Conservation (phyloP, 2,888 invertebrate genomes). For the Synergus gifuensis region DNA sequence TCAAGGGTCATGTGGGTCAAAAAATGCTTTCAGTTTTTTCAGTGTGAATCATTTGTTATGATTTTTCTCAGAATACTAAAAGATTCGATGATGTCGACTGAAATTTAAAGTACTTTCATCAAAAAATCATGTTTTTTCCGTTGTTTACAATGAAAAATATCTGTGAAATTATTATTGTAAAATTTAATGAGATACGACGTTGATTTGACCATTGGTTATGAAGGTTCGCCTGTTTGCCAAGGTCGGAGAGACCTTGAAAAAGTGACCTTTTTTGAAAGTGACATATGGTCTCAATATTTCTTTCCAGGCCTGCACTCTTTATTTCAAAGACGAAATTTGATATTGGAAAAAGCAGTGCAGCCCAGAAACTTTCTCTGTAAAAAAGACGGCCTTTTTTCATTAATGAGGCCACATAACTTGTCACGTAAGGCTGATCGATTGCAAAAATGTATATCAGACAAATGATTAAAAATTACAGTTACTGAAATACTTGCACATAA, state of each 20-base stretch:
- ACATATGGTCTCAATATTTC: background rate
- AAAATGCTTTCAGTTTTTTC: background rate
- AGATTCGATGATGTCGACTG: background rate
- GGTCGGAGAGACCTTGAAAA: background rate
- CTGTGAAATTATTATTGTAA: background rate
- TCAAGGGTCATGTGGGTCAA: background rate
- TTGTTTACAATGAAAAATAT: background rate
- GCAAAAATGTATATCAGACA: slow-evolving; percentile 9
- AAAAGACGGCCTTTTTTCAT: slow-evolving; percentile 37
- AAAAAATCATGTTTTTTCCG: background rate
- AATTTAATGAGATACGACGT: background rate
- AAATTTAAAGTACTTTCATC: background rate
- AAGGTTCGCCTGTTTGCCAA: background rate
- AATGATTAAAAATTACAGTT: no score
- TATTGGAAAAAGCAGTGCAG: slow-evolving; percentile 38
- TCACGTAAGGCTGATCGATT: slow-evolving; percentile 23
- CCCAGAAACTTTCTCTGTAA: slow-evolving; percentile 29
- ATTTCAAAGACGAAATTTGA: slow-evolving; percentile 22
- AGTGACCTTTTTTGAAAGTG: slow-evolving; percentile 11
- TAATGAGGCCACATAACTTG: slow-evolving; percentile 40
- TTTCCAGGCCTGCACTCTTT: background rate
- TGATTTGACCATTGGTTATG: background rate
- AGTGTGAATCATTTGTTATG: background rate
- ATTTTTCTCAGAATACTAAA: background rate
- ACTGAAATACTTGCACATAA: no score